Percentiles rank a stretch among this genome's conserved stretches.
phyloP scores from a whole-genome alignment of 2,797 vertebrate species.

The Anas capensis region DNA sequence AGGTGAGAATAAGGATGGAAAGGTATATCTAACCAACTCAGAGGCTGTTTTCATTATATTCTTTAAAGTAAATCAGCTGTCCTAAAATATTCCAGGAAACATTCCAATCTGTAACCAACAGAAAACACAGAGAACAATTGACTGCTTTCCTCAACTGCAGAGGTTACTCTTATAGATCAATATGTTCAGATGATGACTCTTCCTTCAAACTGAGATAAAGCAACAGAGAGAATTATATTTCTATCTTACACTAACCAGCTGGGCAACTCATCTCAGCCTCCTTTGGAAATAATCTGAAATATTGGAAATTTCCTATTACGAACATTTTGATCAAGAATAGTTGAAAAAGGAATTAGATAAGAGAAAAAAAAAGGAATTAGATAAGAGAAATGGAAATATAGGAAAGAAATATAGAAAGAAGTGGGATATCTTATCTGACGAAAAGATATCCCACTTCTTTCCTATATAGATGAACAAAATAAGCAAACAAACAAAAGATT shows the following conservation, averaged over 20 bases:
- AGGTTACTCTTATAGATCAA: background rate
- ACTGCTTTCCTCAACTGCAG: background rate
- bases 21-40: background rate
- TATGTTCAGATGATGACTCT: background rate
- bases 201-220: background rate
- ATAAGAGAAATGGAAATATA: background rate
- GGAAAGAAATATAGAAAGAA: too few species aligned
- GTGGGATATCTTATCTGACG: background rate
- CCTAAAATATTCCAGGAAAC: background rate
- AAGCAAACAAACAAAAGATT: background rate
- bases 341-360: background rate
- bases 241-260: background rate
- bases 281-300: background rate
- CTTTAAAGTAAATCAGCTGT: background rate
- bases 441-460: background rate
- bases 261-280: background rate
- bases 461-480: too few species aligned
- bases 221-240: background rate
- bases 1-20: background rate
- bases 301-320: background rate
- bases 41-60: background rate
- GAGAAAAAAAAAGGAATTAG: background rate
- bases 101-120: background rate
- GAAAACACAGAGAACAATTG: background rate
- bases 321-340: background rate